Conservation (phyloP, 2,888 invertebrate genomes). For the Gibbula magus region DNA sequence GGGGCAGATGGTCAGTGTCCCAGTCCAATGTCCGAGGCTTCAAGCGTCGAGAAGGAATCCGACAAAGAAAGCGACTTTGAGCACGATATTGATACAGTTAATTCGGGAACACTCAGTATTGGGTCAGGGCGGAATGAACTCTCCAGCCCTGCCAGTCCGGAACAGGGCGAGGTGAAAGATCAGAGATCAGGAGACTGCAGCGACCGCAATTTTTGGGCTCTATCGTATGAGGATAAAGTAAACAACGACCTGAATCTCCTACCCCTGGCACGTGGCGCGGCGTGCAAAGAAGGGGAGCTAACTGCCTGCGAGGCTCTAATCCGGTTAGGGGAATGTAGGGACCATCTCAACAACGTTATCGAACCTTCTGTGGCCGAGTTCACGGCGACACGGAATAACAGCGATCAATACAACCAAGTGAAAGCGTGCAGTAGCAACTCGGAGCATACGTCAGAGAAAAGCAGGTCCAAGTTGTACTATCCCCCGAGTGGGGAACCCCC, state of each 20-base stretch:
- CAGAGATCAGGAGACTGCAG: neutral
- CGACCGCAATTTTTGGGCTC: neutral
- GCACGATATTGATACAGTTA: neutral
- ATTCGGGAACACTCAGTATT: neutral
- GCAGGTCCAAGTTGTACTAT: constrained; percentile 29
- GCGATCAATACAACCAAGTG: neutral
- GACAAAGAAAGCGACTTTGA: constrained; percentile 22
- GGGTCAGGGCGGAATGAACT: neutral
- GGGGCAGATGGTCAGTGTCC: neutral
- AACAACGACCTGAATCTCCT: constrained; percentile 16
- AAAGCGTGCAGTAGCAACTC: neutral
- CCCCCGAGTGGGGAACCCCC: constrained; percentile 34
- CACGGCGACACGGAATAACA: neutral
- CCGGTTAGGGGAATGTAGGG: constrained; percentile 1
- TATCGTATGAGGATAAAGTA: neutral
- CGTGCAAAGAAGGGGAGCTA: constrained; percentile 19
- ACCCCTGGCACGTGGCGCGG: constrained; percentile 10
- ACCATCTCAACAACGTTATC: constrained; percentile 29
- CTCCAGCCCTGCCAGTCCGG: neutral
- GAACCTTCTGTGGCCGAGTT: neutral
- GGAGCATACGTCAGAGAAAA: neutral
- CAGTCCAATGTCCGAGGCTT: neutral
- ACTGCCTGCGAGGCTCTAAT: neutral
- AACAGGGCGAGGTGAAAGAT: constrained; percentile 6
- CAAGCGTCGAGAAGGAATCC: neutral